A percentile compares a stretch with the other conserved stretches of the same genome.
Conservation (phyloP, 2,797 vertebrate species). For the Chelmon rostratus region DNA sequence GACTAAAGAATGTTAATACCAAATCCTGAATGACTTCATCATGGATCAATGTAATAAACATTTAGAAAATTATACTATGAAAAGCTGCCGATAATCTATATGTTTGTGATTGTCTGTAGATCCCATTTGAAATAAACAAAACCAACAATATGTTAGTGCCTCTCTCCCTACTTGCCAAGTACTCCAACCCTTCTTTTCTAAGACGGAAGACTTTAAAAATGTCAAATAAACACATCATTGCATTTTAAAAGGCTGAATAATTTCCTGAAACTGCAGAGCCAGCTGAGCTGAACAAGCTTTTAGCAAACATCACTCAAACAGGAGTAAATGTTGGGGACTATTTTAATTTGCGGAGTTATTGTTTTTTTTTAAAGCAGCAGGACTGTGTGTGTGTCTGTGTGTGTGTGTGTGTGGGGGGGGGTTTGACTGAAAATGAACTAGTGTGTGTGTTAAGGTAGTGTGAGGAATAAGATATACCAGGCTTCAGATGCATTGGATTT, state of each 20-base stretch:
- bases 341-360: slow-evolving; percentile 5
- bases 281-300: too few relatives aligned
- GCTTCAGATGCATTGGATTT: background rate
- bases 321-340: background rate
- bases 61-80: background rate
- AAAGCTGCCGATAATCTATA: too few relatives aligned
- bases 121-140: background rate
- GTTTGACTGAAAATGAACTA: slow-evolving; percentile 30
- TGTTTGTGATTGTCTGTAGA: too few relatives aligned
- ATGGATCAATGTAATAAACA: slow-evolving; percentile 3
- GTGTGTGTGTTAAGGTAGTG: background rate
- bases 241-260: background rate
- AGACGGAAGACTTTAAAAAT: too few relatives aligned
- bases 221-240: too few relatives aligned
- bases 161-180: background rate
- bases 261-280: too few relatives aligned
- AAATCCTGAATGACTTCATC: background rate
- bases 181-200: too few relatives aligned
- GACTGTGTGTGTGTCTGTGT: slow-evolving; percentile 21
- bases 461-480: background rate
- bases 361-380: slow-evolving; percentile 20
- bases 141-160: background rate
- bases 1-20: background rate
- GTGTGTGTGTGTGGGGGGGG: slow-evolving; percentile 13
- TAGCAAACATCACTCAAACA: background rate